phyloP scores from a whole-genome alignment of 2,113 vertebrate genomes.

The Empidonax alnorum region DNA sequence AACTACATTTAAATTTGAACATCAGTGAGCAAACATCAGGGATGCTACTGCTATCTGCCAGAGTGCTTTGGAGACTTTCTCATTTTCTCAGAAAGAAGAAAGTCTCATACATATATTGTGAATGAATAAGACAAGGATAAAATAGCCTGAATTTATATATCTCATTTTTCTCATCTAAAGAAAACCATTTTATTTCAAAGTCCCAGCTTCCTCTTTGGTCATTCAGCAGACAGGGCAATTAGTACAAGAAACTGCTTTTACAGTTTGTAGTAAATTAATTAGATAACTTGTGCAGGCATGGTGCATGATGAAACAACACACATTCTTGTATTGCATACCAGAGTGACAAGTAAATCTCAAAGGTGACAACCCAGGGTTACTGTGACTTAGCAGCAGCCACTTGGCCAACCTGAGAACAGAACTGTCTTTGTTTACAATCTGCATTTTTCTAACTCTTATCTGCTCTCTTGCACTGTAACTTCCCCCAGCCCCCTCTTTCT shows the following conservation, averaged over 20 bases:
- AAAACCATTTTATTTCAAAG: neutral
- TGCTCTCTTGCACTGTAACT: constrained; percentile 14
- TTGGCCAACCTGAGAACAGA: constrained; percentile 37
- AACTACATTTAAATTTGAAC: neutral
- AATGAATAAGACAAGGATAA: neutral
- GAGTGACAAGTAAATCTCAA: constrained; percentile 42
- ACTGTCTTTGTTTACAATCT: constrained; percentile 41
- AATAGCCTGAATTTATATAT: neutral
- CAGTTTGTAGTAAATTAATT: neutral
- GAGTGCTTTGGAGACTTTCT: neutral
- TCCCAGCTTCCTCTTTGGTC: neutral
- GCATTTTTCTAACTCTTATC: constrained; percentile 48
- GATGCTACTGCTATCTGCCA: neutral
- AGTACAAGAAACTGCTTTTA: neutral
- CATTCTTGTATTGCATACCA: constrained; percentile 36
- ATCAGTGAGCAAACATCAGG: neutral
- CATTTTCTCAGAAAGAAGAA: neutral
- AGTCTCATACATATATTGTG: neutral
- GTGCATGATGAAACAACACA: neutral
- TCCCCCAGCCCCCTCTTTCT: constrained; percentile 1
- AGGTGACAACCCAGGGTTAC: constrained; percentile 31
- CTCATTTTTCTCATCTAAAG: neutral
- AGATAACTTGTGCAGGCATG: neutral
- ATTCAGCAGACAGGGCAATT: neutral
- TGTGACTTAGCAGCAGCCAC: neutral